phyloP scores from a whole-genome alignment of 1,140 invertebrate genomes.

The Drosophila paulistorum region DNA sequence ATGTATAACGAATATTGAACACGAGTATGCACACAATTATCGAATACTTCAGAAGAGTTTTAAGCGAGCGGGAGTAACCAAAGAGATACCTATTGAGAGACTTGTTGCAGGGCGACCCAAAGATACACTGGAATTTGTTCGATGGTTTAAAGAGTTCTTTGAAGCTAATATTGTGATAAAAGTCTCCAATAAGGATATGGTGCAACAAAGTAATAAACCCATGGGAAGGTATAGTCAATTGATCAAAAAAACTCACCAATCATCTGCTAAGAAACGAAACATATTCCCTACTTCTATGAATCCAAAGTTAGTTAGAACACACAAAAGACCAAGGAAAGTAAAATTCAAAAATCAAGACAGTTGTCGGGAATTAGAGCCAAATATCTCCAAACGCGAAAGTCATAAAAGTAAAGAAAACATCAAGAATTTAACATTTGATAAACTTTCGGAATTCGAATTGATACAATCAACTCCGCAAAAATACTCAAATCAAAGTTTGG shows the following conservation, averaged over 20 bases:
- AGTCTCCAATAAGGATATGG: background rate
- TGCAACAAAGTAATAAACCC: background rate
- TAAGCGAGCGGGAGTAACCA: background rate
- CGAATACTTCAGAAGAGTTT: background rate
- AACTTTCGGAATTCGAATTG: background rate
- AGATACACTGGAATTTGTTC: background rate
- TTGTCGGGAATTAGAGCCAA: too few species aligned
- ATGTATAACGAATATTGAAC: background rate
- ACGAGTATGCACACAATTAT: background rate
- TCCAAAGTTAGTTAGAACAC: background rate
- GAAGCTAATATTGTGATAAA: background rate
- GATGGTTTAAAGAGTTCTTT: conserved; percentile 3
- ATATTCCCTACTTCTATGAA: background rate
- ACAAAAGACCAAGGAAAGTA: background rate
- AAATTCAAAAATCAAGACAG: background rate
- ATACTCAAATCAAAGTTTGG: background rate
- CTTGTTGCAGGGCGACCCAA: background rate
- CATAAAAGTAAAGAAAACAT: background rate
- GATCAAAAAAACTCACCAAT: background rate
- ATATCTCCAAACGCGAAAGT: background rate
- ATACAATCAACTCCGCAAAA: background rate
- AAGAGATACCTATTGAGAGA: background rate
- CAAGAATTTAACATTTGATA: background rate
- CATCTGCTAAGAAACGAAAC: background rate
- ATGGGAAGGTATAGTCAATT: background rate